Base-by-base conservation (phyloP, 2,797 vertebrate species). In the Eleutherodactylus coqui region DNA sequence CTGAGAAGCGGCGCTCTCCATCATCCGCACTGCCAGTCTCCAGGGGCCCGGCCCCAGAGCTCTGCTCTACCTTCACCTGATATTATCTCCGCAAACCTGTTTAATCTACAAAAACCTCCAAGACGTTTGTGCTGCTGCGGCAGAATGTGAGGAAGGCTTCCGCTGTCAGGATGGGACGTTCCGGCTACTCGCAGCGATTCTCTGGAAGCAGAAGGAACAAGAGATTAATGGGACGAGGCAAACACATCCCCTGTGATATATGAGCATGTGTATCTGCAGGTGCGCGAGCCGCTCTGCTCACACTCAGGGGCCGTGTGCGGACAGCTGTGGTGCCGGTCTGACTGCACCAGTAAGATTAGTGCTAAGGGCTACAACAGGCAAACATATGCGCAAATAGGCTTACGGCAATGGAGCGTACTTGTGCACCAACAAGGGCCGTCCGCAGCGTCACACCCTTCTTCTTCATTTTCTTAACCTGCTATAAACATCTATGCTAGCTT, bases 231-330 rank as follows among this genome's bases (percentile, higher is more conserved):
- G 64, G 51, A 34, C 29, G 19, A 67, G 49, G 62, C 84, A 53
- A 45, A 10, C 27, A 49, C 36, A 29, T 85, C 84, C 60, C 51
- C 77, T 47, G 77, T 80, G 84, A 85, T 67, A 45, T 72, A 79
- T 60, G 84, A 85, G 70, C 6, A n/a, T 72, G 76, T n/a, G 19
- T 29, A 10, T 32, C 38, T 70, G 64, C 76, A 69, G 60, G 60
- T 62, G 73, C 83, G 21, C 27, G 5, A 21, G 67, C 51, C 19
- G 16, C 51, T 45, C 41, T 29, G 45, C 16, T 38, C 11, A 17
- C 21, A 51, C 47, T 84, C 76, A 67, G 21, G 60, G 47, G 45
- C 45, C 62, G 16, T 7, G 29, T 16, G 24, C 43, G 34, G 62
- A 69, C 62, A 81, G 51, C 79, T 81, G 45, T 32, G 21, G 9